phyloP scores from a whole-genome alignment of 1,140 invertebrate species.

The Macrosteles quadrilineatus region DNA sequence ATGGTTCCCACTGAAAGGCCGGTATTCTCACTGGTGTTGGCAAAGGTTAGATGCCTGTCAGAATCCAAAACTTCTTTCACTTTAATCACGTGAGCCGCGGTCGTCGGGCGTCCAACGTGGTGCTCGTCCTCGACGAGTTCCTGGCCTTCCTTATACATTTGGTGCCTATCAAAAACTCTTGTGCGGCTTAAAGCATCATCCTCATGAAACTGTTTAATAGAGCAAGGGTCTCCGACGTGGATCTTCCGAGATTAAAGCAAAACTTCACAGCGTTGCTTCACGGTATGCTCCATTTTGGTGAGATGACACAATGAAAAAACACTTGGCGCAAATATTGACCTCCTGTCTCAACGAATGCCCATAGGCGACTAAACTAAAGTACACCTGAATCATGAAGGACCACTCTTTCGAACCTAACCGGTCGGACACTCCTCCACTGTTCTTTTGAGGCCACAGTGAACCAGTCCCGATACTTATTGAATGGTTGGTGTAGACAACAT shows the following conservation, averaged over 20 bases:
- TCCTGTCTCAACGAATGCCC: constrained; percentile 5
- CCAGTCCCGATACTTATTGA: background rate
- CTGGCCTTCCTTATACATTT: constrained; percentile 32
- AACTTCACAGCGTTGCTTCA: constrained; percentile 37
- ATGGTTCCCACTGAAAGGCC: background rate
- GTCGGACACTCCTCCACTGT: constrained; percentile 8
- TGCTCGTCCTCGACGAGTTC: constrained; percentile 30
- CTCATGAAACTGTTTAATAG: constrained; percentile 32
- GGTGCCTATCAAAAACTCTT: constrained; percentile 32
- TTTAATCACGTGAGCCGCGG: background rate
- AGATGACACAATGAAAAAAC: background rate
- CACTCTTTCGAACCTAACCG: background rate
- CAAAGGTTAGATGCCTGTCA: background rate
- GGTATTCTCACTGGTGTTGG: background rate
- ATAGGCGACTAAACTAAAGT: constrained; percentile 1
- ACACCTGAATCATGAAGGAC: background rate
- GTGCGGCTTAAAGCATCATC: constrained; percentile 15
- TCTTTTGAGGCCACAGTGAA: background rate
- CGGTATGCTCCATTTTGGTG: constrained; percentile 6
- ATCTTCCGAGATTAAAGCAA: constrained; percentile 36
- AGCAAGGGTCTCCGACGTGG: constrained; percentile 32
- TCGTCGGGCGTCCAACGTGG: background rate
- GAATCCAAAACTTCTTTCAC: too few species aligned
- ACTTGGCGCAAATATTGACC: background rate
- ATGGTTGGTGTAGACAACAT: background rate